phyloP scores from a whole-genome alignment of 2,888 invertebrate species.

The Brachylomia viminalis region DNA sequence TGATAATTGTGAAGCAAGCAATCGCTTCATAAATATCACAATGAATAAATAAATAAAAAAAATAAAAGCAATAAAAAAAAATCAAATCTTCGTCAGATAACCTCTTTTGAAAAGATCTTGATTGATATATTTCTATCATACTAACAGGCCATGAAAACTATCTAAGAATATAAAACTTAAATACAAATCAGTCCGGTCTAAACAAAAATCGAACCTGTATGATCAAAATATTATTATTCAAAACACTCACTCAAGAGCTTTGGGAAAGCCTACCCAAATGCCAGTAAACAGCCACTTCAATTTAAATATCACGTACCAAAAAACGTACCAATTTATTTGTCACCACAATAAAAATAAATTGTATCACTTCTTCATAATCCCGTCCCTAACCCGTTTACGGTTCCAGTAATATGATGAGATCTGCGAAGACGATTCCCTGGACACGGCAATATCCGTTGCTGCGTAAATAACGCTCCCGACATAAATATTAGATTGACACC shows the following conservation, averaged over 20 bases:
- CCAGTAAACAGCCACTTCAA: conserved; percentile 55
- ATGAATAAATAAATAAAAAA: too few species aligned
- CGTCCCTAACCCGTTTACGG: conserved; percentile 74
- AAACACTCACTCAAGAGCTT: conserved; percentile 28
- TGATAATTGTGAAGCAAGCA: background rate
- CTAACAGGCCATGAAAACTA: background rate
- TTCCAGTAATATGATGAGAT: conserved; percentile 75
- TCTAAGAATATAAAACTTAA: background rate
- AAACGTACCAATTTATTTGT: conserved; percentile 64
- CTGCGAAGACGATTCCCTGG: conserved; percentile 75
- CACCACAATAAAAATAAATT: conserved; percentile 68
- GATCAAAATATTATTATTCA: conserved; percentile 37
- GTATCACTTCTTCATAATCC: conserved; percentile 66
- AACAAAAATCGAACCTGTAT: background rate
- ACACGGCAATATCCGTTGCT: conserved; percentile 80
- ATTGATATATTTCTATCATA: background rate
- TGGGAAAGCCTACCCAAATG: conserved; percentile 14
- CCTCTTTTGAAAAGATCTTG: background rate
- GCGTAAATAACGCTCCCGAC: conserved; percentile 74
- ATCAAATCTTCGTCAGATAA: too few species aligned
- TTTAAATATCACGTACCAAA: conserved; percentile 58
- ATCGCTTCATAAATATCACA: too few species aligned
- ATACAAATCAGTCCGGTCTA: background rate
- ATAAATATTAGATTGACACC: conserved; percentile 83
- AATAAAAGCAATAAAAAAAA: too few species aligned